phyloP scores from a whole-genome alignment of 2,113 vertebrate species.

The Lipophrys pholis region DNA sequence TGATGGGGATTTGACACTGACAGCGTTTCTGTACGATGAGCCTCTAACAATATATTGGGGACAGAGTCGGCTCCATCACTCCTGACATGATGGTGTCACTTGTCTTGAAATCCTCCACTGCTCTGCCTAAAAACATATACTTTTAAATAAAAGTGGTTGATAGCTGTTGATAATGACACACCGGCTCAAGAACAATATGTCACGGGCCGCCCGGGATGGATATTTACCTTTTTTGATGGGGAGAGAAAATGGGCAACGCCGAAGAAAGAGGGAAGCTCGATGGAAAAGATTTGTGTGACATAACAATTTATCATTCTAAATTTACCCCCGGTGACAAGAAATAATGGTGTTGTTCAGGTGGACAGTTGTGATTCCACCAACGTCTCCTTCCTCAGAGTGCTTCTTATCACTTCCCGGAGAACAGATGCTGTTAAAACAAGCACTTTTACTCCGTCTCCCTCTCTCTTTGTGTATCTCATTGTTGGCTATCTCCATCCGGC shows the following conservation, averaged over 20 bases:
- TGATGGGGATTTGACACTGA: conserved; percentile 31
- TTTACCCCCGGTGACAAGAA: conserved; percentile 67
- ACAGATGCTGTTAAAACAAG: conserved; percentile 69
- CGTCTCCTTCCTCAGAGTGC: conserved; percentile 47
- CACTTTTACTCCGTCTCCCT: not conserved
- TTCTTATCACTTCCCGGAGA: conserved; percentile 68
- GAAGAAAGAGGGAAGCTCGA: conserved; percentile 39
- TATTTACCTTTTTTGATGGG: conserved; percentile 63
- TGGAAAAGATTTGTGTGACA: conserved; percentile 66
- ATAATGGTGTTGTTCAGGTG: conserved; percentile 72
- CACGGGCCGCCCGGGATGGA: conserved; percentile 48
- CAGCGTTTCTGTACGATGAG: conserved; percentile 42
- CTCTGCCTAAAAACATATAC: conserved; percentile 30
- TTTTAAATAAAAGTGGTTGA: conserved; percentile 48
- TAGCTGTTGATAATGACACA: conserved; percentile 36
- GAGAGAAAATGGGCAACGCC: conserved; percentile 45
- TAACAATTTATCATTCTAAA: conserved; percentile 75
- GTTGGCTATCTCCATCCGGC: conserved; percentile 66
- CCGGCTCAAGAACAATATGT: conserved; percentile 59
- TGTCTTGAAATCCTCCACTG: conserved; percentile 26
- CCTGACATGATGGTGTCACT: conserved; percentile 41
- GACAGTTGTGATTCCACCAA: conserved; percentile 62
- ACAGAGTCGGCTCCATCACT: conserved; percentile 56
- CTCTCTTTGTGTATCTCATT: conserved; percentile 37
- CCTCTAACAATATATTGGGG: conserved; percentile 28